Conservation (phyloP, 2,797 vertebrate genomes). For the Malurus splendens region DNA sequence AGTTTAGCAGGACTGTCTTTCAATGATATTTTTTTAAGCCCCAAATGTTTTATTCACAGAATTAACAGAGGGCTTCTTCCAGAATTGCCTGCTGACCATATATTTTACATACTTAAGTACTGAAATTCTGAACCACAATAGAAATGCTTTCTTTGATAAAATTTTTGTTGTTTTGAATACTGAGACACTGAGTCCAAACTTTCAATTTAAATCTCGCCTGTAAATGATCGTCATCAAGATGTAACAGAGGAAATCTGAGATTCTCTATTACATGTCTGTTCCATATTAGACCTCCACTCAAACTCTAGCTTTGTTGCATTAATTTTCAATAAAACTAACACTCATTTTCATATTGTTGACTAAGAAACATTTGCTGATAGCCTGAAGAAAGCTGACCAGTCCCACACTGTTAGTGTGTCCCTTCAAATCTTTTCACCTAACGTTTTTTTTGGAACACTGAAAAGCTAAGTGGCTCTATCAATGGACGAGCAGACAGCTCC, state of each 20-base stretch:
- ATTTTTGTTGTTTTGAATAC: neutral
- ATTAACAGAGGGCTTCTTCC: neutral
- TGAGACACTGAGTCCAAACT: neutral
- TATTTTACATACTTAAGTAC: conserved; percentile 12
- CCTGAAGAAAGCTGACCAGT: neutral
- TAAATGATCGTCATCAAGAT: neutral
- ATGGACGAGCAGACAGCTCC: neutral
- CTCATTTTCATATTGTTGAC: neutral
- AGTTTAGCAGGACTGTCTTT: neutral
- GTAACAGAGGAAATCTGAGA: neutral
- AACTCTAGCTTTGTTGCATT: neutral
- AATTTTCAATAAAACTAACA: neutral
- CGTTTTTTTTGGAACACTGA: neutral
- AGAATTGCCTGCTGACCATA: conserved; percentile 16
- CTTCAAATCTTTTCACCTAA: neutral
- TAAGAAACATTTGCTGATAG: neutral
- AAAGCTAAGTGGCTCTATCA: neutral
- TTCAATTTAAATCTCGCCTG: neutral
- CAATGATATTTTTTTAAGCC: neutral
- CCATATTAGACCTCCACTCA: neutral
- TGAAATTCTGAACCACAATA: neutral
- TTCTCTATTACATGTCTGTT: neutral
- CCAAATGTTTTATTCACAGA: neutral
- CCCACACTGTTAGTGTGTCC: neutral
- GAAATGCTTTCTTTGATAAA: neutral